Evolutionary conservation across 2,888 invertebrate genomes (phyloP).

Genomic region (Xanthorhoe designata): DNA sequence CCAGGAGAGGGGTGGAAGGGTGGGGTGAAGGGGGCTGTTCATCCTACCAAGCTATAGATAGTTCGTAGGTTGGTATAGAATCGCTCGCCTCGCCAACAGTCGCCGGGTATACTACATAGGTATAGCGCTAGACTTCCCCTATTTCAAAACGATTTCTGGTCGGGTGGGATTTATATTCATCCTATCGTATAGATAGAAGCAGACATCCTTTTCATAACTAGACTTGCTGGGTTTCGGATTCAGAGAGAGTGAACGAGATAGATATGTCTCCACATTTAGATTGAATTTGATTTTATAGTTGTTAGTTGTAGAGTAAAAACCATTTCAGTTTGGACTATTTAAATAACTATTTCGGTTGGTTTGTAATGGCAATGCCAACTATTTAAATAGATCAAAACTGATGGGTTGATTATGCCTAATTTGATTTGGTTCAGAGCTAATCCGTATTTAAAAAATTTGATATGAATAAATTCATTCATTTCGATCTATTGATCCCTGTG

Average conservation of each 20-base stretch:
- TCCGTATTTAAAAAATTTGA: no score
- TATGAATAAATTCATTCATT: no score
- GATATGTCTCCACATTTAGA: background rate
- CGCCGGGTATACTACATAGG: conserved; percentile 6
- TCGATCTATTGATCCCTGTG: no score
- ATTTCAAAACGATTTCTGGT: conserved; percentile 13
- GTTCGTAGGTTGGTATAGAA: conserved; percentile 35
- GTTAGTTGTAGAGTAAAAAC: background rate
- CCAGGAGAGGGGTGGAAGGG: conserved; percentile 39
- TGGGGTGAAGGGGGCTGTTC: conserved; percentile 45
- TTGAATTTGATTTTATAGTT: background rate
- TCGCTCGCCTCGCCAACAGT: conserved; percentile 1
- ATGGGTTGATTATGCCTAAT: no score
- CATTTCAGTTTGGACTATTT: background rate
- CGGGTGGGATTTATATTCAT: conserved; percentile 11
- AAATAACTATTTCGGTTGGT: no score
- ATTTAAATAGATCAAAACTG: no score
- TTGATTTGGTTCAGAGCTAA: no score
- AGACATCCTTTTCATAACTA: conserved; percentile 3
- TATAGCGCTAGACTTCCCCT: conserved; percentile 13
- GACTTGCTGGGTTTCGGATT: background rate
- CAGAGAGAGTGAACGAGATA: background rate
- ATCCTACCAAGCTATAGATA: conserved; percentile 30
- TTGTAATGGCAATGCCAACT: no score
- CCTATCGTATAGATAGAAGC: background rate